Conservation (phyloP, 35 echinoderm and acorn worm genomes). For the Holothuria glaberrima region DNA sequence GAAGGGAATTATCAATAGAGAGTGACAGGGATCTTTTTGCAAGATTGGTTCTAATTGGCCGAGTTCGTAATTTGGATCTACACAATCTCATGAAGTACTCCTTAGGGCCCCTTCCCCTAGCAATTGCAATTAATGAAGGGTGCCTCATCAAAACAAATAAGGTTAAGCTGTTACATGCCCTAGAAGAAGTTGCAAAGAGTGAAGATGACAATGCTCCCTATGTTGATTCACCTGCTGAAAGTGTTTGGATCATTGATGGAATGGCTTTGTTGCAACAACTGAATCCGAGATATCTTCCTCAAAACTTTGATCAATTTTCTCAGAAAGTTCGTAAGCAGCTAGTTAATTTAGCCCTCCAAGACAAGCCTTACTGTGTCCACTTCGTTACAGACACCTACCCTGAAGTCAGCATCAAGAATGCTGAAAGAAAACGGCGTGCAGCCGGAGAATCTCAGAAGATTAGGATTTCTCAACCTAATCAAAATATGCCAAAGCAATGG, state of each 20-base stretch:
- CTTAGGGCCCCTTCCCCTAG: slow-evolving; percentile 44
- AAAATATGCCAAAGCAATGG: slow-evolving; percentile 71
- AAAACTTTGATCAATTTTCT: slow-evolving; percentile 31
- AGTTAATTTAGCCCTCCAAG: background rate
- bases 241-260: slow-evolving; percentile 68
- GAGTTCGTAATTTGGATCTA: slow-evolving; percentile 59
- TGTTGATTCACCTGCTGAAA: slow-evolving; percentile 15
- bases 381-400: slow-evolving; percentile 83
- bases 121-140: slow-evolving; percentile 61
- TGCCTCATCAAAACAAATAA: slow-evolving; percentile 81
- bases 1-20: slow-evolving; percentile 35
- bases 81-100: slow-evolving; percentile 63
- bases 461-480: slow-evolving; percentile 13
- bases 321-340: slow-evolving; percentile 22
- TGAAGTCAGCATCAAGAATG: slow-evolving; percentile 73
- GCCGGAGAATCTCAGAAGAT: slow-evolving; percentile 55
- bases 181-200: slow-evolving; percentile 9
- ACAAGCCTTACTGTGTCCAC: no score
- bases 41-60: slow-evolving; percentile 58
- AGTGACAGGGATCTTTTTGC: slow-evolving; percentile 67
- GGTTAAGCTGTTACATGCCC: slow-evolving; percentile 31
- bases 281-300: slow-evolving; percentile 40
- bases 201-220: background rate
- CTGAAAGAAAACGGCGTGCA: slow-evolving; percentile 68
- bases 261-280: slow-evolving; percentile 69